phyloP scores from a whole-genome alignment of 2,888 invertebrate species.

The Tetropium fuscum region DNA sequence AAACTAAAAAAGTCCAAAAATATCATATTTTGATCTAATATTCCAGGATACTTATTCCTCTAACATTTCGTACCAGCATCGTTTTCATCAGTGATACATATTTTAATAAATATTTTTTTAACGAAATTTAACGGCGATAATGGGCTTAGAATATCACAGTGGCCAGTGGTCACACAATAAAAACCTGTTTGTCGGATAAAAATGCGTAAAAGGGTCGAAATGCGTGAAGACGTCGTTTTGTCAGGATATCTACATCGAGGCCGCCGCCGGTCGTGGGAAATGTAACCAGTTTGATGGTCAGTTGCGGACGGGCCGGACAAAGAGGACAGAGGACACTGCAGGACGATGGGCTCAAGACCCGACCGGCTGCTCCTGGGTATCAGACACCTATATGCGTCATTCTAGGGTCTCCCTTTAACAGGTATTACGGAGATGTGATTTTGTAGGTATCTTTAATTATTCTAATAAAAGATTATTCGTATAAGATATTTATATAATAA shows the following conservation, averaged over 20 bases:
- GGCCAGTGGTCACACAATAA: slow-evolving; percentile 7
- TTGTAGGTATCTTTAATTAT: no score
- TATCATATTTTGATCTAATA: no score
- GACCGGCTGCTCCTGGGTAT: slow-evolving; percentile 10
- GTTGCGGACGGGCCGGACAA: slow-evolving; percentile 40
- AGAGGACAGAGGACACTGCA: slow-evolving; percentile 37
- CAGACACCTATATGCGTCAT: not conserved
- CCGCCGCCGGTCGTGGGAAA: slow-evolving; percentile 57
- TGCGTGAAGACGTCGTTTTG: slow-evolving; percentile 29
- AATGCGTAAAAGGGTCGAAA: slow-evolving; percentile 26
- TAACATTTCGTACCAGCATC: no score
- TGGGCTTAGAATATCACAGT: not conserved
- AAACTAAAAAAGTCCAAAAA: no score
- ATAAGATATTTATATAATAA: no score
- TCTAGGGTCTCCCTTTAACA: not conserved
- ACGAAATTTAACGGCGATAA: no score
- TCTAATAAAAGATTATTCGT: no score
- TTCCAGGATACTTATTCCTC: no score
- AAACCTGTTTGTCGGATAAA: slow-evolving; percentile 34
- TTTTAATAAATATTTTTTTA: no score
- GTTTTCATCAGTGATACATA: no score
- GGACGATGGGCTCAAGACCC: slow-evolving; percentile 33
- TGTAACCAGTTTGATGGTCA: slow-evolving; percentile 55
- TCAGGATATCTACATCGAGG: slow-evolving; percentile 39
- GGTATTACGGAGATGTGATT: no score